Evolutionary conservation across 2,113 vertebrate genomes (phyloP), one percentile per base, ranked within the genome.

Genomic region (Jaculus jaculus): DNA sequence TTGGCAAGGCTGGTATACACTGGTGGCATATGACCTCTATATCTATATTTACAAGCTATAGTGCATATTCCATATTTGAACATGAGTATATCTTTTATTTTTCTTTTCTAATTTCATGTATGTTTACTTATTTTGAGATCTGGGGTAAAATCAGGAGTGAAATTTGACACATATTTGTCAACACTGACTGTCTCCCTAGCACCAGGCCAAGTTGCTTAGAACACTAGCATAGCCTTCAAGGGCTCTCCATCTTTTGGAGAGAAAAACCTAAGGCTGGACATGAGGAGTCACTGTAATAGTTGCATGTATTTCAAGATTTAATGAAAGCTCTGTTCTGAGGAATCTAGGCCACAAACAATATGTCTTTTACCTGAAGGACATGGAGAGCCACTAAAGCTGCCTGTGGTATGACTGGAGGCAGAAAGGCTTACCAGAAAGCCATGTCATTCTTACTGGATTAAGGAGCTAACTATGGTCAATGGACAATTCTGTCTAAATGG

Each of bases 141-240:
- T 69, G 12, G 77, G 7, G 32, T 51, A 32, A 87, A 89, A 60
- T 30, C 71, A 61, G 79, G 54, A 60, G 28, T 72, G n/a, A 94
- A 85, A 26, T 85, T 69, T 82, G 30, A 93, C 88, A 73, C 73
- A 26, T 37, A 80, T 16, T 84, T 92, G 42, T 68, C 32, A 89
- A 71, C 3, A 60, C 73, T 60, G 77, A 1, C 54, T 74, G 23
- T 83, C 82, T 91, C 32, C 68, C 61, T 39, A 69, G n/a, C 73
- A 61, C 42, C 58, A 73, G 61, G 17, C 18, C 18, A 34, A 63
- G 58, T 3, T n/a, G 4, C 61, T 72, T 23, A 61, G 18, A 84
- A 89, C 32, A 47, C 24, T 74, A 60, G 28, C 37, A 9, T 68
- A 91, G 3, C 34, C 75, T 63, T 74, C 86, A 63, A 60, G 87